Base-by-base conservation (phyloP, 2,113 vertebrate genomes). In the Casuarius casuarius region DNA sequence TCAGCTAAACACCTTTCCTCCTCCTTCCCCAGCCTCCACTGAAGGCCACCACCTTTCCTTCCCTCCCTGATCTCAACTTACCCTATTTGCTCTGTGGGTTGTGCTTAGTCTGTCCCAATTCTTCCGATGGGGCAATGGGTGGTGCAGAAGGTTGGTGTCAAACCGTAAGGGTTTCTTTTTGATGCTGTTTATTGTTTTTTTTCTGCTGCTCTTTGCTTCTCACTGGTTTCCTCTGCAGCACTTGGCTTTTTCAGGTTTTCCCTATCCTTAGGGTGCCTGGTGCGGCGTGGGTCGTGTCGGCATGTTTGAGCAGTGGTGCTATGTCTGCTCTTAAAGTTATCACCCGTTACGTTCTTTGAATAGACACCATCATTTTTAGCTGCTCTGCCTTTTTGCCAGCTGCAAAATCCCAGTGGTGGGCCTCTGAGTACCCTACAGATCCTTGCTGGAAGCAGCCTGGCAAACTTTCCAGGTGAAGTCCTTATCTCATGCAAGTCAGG, bases 281-380 rank as follows among this genome's bases (percentile, higher is more conserved):
- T 44, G 12, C 0, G 0, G 12, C 0, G 2, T 29, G 40, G 15
- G 6, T 44, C 38, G 21, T 35, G 22, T 48, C 8, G 21, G 9
- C 22, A 11, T 3, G 4, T 31, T 78, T 49, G 40, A 49, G 33
- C 14, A 33, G 38, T 5, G 15, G 33, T 59, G 49, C 28, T 23
- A 5, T 0, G 0, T 12, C 23, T 7, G 11, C 18, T 78, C 15
- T 67, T 35, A 10, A 17, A 8, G 42, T n/a, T 54, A 8, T 35
- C 3, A 7, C 0, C 0, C 5, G 6, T n/a, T 66, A 16, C 42
- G 21, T 23, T 26, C 22, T 42, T 28, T 54, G 21, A 31, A 1
- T 3, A 20, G 13, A 67, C 29, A 14, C 61, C 76, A 35, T 70
- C 23, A 4, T 11, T 59, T 68, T 7, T 12, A 19, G 6, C 1